Base-by-base conservation (phyloP, 2,113 vertebrate species). In the Gavia stellata region DNA sequence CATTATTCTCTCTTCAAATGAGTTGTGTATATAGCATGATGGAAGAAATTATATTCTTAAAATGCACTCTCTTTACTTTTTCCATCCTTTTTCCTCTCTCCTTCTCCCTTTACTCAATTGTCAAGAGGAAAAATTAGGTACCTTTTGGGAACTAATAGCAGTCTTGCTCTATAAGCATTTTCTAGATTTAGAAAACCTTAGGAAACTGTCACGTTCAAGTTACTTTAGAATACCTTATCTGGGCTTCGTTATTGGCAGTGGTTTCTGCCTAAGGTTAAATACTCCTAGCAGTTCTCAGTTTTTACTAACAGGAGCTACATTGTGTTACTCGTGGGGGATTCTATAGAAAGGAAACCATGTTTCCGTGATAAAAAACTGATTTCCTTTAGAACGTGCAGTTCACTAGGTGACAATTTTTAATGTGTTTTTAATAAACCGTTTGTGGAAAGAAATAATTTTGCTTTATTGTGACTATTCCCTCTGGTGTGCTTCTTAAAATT, bases 351-450 rank as follows among this genome's bases (percentile, higher is more conserved):
- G 95, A 96, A 97, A 92, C 88, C 52, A 45, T 0, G 2, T 89
- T 96, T 97, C 86, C 58, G 6, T 91, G 91, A 75, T 95, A 88
- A 91, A 96, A 96, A 93, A 49, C 65, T 86, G 72, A 88, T 94
- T 96, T 97, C 96, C 95, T 95, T 75, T 84, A 92, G 92, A 93
- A 95, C 21, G 23, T 75, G 77, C 61, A 45, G 94, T 93, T 94
- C 96, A 89, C 52, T 88, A 86, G 95, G 90, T 96, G 94, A 95
- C 88, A 84, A 75, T 81, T 95, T 90, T 95, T 90, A 93, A 89
- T 81, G 77, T 81, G 67, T 93, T 94, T 95, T 96, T 93, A 94
- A 95, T 81, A 92, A 95, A 86, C 40, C 3, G 5, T 36, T 89
- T 88, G 88, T 94, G 94, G 96, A 92, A 86, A 91, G 72, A 78